Base-by-base conservation (phyloP, 2,797 vertebrate genomes). In the Monodelphis domestica region DNA sequence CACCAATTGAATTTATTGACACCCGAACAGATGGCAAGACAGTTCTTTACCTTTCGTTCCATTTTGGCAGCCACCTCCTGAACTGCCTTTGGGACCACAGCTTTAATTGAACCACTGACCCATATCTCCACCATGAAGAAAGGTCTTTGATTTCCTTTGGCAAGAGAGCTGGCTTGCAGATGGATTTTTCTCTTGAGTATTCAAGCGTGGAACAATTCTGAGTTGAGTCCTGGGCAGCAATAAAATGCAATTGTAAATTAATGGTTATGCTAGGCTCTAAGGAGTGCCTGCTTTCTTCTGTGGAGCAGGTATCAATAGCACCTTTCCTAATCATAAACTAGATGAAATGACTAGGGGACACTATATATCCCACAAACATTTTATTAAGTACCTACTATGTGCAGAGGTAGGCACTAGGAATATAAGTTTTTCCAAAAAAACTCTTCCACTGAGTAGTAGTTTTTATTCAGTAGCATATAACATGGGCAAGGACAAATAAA, bases 221-320 rank as follows among this genome's bases (percentile, higher is more conserved):
- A 94, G 55, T 59, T 91, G 45, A 54, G 89, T 90, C 12, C 92
- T 87, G 70, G 9, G 4, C 90, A 93, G 29, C 57, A 87, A 59
- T 29, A 92, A 94, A 95, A 89, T 88, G 63, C 17, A 91, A 93
- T 53, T 92, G 24, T 53, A 89, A 95, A 93, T 90, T 93, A 84
- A 38, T 52, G 1, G 56, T 87, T 94, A 94, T 91, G 4, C n/a
- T 24, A 9, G 53, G 21, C 6, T 87, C 59, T 87, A 87, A 56
- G n/a, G 2, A 92, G 53, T 45, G 4, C 55, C 3, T 84, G 14
- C 57, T 89, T 94, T 94, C 70, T 92, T 0, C 88, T 90, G 91
- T 56, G 50, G 55, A 63, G 87, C 91, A 38, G 28, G 15, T 45
- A 53, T 63, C 59, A 63, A n/a, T 63, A 78, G 70, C 21, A 51